A percentile compares a stretch with the other conserved stretches of the same genome.
These are phyloP conservation scores for Aradophagus sp. DNA, from an alignment of 1,140 invertebrate genomes.

Conservation along the genomic window DNA sequence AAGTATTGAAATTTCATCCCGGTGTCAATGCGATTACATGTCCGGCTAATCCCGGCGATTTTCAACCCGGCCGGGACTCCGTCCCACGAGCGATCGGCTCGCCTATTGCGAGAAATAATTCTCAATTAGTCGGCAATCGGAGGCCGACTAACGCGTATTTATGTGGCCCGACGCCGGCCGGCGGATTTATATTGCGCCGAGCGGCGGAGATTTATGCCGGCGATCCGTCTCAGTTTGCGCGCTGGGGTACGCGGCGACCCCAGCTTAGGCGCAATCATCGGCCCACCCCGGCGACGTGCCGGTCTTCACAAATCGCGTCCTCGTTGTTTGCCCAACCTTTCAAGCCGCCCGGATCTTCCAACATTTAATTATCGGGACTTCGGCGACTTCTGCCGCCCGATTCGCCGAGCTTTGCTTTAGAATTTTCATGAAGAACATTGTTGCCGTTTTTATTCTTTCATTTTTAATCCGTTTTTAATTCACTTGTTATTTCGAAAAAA, in stretches of 20 bases:
- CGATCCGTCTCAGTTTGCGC: slow-evolving; percentile 66
- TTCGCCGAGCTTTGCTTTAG: too few relatives aligned
- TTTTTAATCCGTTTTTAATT: too few relatives aligned
- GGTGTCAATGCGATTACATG: too few relatives aligned
- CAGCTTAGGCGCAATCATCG: slow-evolving; percentile 40
- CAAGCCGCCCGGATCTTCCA: slow-evolving; percentile 26
- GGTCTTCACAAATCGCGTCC: slow-evolving; percentile 45
- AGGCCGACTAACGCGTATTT: slow-evolving; percentile 66
- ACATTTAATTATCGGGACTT: slow-evolving; percentile 24
- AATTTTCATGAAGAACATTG: too few relatives aligned
- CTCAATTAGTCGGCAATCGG: slow-evolving; percentile 68
- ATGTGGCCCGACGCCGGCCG: slow-evolving; percentile 59
- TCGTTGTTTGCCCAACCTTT: slow-evolving; percentile 51
- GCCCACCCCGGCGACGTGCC: slow-evolving; percentile 8
- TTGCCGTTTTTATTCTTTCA: too few relatives aligned
- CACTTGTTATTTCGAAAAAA: too few relatives aligned
- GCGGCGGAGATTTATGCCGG: slow-evolving; percentile 65
- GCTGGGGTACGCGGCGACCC: slow-evolving; percentile 39
- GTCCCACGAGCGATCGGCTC: slow-evolving; percentile 22
- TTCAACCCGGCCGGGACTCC: slow-evolving; percentile 39
- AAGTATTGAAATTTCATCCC: too few relatives aligned
- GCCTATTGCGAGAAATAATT: slow-evolving; percentile 68
- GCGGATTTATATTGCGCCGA: slow-evolving; percentile 66
- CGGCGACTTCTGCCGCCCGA: slow-evolving; percentile 7
- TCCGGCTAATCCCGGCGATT: slow-evolving; percentile 50